Percentiles rank a stretch among this genome's conserved stretches.
phyloP scores from a whole-genome alignment of 1,140 invertebrate genomes.

The Maconellicoccus hirsutus region DNA sequence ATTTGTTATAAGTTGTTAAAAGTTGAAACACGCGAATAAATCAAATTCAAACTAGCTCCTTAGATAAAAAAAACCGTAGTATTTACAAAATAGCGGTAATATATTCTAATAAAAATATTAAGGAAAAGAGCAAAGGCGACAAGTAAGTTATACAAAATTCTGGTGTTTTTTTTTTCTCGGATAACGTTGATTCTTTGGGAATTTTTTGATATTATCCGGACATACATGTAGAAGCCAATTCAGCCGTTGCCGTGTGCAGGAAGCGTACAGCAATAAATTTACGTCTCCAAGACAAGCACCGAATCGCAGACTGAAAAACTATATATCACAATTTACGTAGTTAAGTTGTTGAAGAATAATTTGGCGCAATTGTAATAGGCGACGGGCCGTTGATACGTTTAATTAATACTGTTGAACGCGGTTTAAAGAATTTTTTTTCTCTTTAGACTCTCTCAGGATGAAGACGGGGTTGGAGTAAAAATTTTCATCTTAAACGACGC shows the following conservation, averaged over 20 bases:
- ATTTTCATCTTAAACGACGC: not conserved
- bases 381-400: too few relatives aligned
- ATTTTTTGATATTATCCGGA: slow-evolving; percentile 4
- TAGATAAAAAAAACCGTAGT: not conserved
- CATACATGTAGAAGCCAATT: not conserved
- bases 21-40: too few relatives aligned
- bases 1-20: too few relatives aligned
- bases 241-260: not conserved
- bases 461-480: not conserved
- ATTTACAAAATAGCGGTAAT: slow-evolving; percentile 5
- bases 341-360: too few relatives aligned
- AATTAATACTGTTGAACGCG: too few relatives aligned
- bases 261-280: slow-evolving; percentile 1
- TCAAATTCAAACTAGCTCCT: not conserved
- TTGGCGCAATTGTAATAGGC: too few relatives aligned
- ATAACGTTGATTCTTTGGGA: not conserved
- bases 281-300: not conserved
- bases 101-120: slow-evolving; percentile 10
- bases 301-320: not conserved
- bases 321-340: not conserved
- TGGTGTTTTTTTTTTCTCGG: not conserved
- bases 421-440: too few relatives aligned
- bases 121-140: not conserved
- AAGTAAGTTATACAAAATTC: not conserved
- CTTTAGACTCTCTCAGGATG: too few relatives aligned